A percentile compares a stretch with the other conserved stretches of the same genome.
Evolutionary conservation across 2,113 vertebrate species (phyloP).

Genomic region (Rhinolophus ferrumequinum): DNA sequence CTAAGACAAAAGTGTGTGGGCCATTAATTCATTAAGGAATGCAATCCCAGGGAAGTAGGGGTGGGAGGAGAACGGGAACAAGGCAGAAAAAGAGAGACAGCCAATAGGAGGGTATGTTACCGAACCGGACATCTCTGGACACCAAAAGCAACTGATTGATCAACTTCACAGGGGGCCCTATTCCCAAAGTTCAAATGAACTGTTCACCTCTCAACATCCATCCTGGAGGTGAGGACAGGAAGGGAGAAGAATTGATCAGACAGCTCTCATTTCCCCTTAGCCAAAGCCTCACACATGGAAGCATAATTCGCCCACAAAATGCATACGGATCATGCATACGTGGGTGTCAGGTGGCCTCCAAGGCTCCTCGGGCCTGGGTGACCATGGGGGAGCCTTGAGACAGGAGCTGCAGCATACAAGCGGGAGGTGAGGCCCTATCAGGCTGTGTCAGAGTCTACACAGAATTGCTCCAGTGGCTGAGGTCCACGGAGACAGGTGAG

Average conservation of each 20-base stretch:
- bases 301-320: neutral
- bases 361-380: accelerated
- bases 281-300: neutral
- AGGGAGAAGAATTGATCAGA: neutral
- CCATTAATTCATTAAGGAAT: neutral
- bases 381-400: neutral
- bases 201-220: too few relatives aligned
- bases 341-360: neutral
- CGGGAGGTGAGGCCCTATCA: accelerated
- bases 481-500: neutral
- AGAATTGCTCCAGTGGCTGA: neutral
- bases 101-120: neutral
- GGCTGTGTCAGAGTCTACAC: accelerated
- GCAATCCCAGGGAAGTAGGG: neutral
- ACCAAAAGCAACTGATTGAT: neutral
- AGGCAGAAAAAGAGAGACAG: neutral
- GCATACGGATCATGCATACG: accelerated
- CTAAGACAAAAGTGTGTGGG: neutral
- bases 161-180: neutral
- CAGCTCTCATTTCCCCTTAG: neutral
- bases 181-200: neutral
- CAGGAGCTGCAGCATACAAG: accelerated
- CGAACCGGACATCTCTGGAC: neutral
- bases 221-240: too few relatives aligned
- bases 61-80: neutral